Evolutionary conservation across 2,888 invertebrate species (phyloP).

Genomic region (Nasonia oneida): DNA sequence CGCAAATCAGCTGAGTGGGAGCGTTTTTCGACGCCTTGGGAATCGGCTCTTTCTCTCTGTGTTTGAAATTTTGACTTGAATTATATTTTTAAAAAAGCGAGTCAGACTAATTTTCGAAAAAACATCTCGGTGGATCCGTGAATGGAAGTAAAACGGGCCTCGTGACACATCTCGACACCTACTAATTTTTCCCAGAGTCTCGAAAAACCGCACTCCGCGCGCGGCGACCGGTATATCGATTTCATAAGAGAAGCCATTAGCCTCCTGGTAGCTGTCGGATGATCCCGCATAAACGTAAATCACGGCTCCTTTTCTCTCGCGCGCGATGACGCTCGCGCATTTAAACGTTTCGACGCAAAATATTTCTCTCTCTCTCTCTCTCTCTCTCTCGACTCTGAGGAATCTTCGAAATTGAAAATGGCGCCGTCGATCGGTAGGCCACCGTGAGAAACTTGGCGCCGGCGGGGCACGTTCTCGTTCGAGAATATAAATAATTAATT

Average conservation of each 20-base stretch:
- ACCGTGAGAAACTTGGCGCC: slow-evolving; percentile 61
- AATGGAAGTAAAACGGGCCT: background rate
- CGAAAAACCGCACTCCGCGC: background rate
- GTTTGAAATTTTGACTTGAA: too few species aligned
- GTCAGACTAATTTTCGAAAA: too few species aligned
- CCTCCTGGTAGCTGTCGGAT: background rate
- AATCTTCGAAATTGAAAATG: slow-evolving; percentile 13
- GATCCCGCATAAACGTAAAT: background rate
- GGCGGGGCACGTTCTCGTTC: slow-evolving; percentile 11
- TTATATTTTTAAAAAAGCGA: too few species aligned
- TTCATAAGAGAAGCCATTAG: slow-evolving; percentile 19
- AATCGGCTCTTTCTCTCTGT: too few species aligned
- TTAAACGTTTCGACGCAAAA: slow-evolving; percentile 25
- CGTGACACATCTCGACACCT: background rate
- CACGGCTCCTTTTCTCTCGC: background rate
- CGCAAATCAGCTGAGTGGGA: too few species aligned
- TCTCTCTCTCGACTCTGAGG: background rate
- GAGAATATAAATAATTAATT: slow-evolving; percentile 61
- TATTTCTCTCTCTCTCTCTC: background rate
- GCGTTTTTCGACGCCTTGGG: too few species aligned
- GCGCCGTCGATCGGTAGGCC: slow-evolving; percentile 9
- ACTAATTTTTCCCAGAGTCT: background rate
- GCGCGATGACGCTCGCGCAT: background rate
- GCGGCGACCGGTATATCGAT: background rate
- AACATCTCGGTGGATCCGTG: too few species aligned